phyloP scores from a whole-genome alignment of 1,140 invertebrate species.

The Drosophila athabasca region DNA sequence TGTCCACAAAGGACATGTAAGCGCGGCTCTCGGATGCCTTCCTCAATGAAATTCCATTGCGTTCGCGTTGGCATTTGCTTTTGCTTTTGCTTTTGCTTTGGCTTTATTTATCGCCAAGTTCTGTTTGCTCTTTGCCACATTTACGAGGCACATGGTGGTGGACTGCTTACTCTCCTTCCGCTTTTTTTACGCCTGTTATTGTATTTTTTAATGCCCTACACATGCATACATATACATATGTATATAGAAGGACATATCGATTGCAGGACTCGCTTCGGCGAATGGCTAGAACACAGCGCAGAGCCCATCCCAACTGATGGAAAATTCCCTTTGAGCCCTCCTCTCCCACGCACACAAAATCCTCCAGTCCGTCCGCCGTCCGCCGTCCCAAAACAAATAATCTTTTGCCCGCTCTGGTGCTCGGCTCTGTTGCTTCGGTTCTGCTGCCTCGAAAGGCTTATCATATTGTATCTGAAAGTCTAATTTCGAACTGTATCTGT shows the following conservation, averaged over 20 bases:
- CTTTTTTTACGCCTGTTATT: slow-evolving; percentile 34
- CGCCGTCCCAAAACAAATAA: slow-evolving; percentile 41
- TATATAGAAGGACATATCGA: slow-evolving; percentile 21
- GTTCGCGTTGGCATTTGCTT: neutral
- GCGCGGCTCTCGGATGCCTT: neutral
- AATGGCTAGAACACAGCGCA: neutral
- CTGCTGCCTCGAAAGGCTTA: slow-evolving; percentile 38
- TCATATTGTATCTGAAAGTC: slow-evolving; percentile 59
- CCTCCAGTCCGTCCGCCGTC: slow-evolving; percentile 4
- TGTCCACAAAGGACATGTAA: no score
- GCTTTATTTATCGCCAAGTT: slow-evolving; percentile 37
- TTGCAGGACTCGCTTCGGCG: slow-evolving; percentile 11
- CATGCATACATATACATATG: slow-evolving; percentile 3
- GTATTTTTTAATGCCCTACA: slow-evolving; percentile 33
- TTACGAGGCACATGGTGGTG: no score
- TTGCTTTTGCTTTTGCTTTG: slow-evolving; percentile 2
- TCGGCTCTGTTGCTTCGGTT: no score
- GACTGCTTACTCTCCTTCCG: neutral
- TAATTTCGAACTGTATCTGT: slow-evolving; percentile 45
- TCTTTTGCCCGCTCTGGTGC: slow-evolving; percentile 8
- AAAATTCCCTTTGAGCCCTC: slow-evolving; percentile 43
- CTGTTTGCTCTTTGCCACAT: slow-evolving; percentile 27
- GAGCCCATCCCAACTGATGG: slow-evolving; percentile 28
- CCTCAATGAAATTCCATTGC: slow-evolving; percentile 3
- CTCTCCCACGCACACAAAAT: slow-evolving; percentile 14